Evolutionary conservation across 30 jellyfish, hydroid and myxozoan species (phyloP).

Genomic region (Cassiopea xamachana): DNA sequence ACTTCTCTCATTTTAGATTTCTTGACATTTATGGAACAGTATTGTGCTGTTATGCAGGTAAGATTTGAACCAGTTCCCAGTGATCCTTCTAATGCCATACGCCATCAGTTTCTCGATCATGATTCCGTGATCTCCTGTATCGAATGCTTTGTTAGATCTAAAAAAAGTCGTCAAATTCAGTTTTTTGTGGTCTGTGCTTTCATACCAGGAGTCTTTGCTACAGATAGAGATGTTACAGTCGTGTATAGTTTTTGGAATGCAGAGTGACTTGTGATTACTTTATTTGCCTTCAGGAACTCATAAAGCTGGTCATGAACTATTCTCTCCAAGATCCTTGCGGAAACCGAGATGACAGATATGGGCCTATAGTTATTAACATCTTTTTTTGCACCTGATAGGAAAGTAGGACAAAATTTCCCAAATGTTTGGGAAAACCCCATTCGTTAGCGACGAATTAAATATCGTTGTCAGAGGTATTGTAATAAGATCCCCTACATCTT

Average conservation of each 20-base stretch:
- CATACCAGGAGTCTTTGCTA: constrained; percentile 40
- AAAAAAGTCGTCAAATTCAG: constrained; percentile 24
- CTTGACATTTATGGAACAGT: constrained; percentile 16
- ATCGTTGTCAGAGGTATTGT: constrained; percentile 1
- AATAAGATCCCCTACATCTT: constrained; percentile 4
- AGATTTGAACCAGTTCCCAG: constrained; percentile 52
- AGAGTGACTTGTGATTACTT: constrained; percentile 1
- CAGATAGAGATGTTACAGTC: constrained; percentile 39
- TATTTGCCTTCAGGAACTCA: constrained; percentile 3
- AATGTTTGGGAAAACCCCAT: constrained; percentile 29
- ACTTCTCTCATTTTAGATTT: neutral
- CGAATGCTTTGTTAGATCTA: constrained; percentile 50
- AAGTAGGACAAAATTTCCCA: constrained; percentile 19
- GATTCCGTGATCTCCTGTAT: constrained; percentile 49
- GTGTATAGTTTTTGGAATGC: constrained; percentile 36
- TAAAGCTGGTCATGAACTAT: constrained; percentile 12
- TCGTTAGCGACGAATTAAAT: constrained; percentile 6
- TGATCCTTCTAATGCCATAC: constrained; percentile 29
- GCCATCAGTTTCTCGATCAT: neutral
- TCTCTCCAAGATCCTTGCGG: constrained; percentile 21
- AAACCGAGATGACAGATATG: constrained; percentile 22
- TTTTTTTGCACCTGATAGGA: constrained; percentile 34
- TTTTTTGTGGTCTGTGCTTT: constrained; percentile 14
- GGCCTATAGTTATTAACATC: constrained; percentile 49
- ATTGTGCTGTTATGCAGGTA: constrained; percentile 25